These are phyloP conservation scores for Xenentodon cancila DNA, from an alignment of 2,797 vertebrate genomes.

Conservation along the genomic window DNA sequence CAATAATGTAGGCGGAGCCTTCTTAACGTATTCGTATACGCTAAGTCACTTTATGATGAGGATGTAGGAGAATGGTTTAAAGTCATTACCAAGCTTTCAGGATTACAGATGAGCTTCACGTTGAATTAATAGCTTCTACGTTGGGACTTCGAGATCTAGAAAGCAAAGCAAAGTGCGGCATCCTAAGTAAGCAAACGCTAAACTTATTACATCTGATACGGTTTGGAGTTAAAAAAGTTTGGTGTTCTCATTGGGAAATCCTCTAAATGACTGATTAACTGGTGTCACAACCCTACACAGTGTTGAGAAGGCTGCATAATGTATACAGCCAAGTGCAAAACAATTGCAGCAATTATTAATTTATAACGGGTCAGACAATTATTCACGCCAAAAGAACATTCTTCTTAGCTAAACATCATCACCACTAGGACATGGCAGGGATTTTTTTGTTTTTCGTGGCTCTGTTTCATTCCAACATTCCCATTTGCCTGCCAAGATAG, in stretches of 20 bases:
- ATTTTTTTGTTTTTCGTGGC: neutral
- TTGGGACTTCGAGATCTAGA: no score
- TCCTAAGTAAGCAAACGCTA: neutral
- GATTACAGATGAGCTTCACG: no score
- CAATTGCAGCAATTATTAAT: slow-evolving; percentile 9
- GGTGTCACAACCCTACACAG: no score
- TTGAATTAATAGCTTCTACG: no score
- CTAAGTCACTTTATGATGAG: no score
- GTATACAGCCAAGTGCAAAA: slow-evolving; percentile 2
- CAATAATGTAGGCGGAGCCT: neutral
- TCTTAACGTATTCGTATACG: no score
- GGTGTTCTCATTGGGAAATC: no score
- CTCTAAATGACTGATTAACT: no score
- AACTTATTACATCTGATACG: neutral
- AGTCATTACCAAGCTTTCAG: no score
- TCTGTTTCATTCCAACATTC: slow-evolving; percentile 17
- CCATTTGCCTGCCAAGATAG: slow-evolving; percentile 10
- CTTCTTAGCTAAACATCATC: slow-evolving; percentile 14
- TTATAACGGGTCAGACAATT: slow-evolving; percentile 9
- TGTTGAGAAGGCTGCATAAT: neutral
- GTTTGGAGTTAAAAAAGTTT: no score
- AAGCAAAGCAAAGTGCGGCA: slow-evolving; percentile 7
- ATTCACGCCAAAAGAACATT: slow-evolving; percentile 17
- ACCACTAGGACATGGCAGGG: slow-evolving; percentile 10
- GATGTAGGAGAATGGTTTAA: no score